Evolutionary conservation across 1,140 invertebrate genomes (phyloP), one percentile per base, ranked within the genome.

Genomic region (Aphaenogaster rudis): DNA sequence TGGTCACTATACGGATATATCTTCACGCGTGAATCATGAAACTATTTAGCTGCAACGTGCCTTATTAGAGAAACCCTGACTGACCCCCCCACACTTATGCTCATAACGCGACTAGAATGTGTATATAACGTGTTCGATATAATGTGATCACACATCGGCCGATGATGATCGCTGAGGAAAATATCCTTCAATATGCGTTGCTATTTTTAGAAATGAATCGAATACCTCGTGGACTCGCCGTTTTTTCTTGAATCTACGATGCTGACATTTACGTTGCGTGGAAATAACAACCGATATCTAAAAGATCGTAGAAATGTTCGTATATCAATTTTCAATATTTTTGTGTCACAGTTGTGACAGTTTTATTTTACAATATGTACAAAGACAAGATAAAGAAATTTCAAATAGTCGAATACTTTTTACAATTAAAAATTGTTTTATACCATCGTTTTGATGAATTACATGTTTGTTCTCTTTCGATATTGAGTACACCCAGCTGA

Each of bases 121-220:
- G 13, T 78, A 54, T 28, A 33, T 54, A 72, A 54, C 15, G 8
- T 52, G 15, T 72, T 8, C 15, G 42, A 64, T 45, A 61, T 28
- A 45, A 45, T 28, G 15, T 59, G 54, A 42, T 61, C 39, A 33
- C 39, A 42, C n/a, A 61, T 42, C 52, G 33, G 36, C 3, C 6
- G 42, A 33, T 61, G 39, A 77, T 63, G 39, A 9, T 52, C 9
- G 11, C 17, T 45, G 50, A 21, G n/a, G 21, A 59, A 39, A 72
- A 50, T 28, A 59, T 61, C n/a, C 21, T 57, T 21, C 13, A 17
- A 61, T 28, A 15, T 7, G 8, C 8, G 13, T 33, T 42, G 61
- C 4, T 89, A 78, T 71, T 78, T 89, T 78, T 87, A 71, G 78
- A 88, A 21, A 2, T 42, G 21, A 52, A 36, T 69, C 13, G 8